A percentile compares a stretch with the other conserved stretches of the same genome.
These are phyloP conservation scores for Caenorhabditis latens DNA, from an alignment of 1,140 invertebrate genomes.

Conservation along the genomic window DNA sequence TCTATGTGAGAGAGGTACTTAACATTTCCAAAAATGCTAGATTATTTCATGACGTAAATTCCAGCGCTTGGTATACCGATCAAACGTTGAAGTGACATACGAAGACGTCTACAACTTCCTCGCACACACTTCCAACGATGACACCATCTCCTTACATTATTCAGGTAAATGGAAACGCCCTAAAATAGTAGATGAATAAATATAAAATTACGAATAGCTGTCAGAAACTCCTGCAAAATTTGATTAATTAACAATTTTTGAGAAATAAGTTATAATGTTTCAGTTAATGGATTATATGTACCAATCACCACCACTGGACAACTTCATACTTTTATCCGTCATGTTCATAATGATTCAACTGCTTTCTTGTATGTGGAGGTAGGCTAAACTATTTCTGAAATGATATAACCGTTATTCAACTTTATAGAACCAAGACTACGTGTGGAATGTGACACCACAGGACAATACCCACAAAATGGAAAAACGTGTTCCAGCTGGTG, in stretches of 20 bases:
- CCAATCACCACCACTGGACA: slow-evolving; percentile 34
- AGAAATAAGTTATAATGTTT: background rate
- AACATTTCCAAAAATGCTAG: background rate
- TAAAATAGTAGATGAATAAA: no score
- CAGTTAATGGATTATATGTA: slow-evolving; percentile 20
- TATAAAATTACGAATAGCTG: no score
- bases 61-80: slow-evolving; percentile 21
- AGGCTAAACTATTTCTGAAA: no score
- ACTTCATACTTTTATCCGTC: slow-evolving; percentile 14
- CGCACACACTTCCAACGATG: background rate
- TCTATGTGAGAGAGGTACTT: background rate
- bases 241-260: background rate
- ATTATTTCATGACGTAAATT: background rate
- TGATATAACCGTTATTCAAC: background rate
- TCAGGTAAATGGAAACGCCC: background rate
- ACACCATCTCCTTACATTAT: slow-evolving; percentile 27
- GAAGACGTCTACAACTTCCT: slow-evolving; percentile 19
- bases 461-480: slow-evolving; percentile 19
- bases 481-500: background rate
- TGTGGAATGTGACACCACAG: slow-evolving; percentile 21
- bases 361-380: slow-evolving; percentile 27
- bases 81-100: slow-evolving; percentile 20
- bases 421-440: slow-evolving; percentile 31
- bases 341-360: slow-evolving; percentile 24
- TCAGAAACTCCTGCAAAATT: no score